Conservation (phyloP, 1,140 invertebrate species). For the Aphaenogaster ashmeadi region DNA sequence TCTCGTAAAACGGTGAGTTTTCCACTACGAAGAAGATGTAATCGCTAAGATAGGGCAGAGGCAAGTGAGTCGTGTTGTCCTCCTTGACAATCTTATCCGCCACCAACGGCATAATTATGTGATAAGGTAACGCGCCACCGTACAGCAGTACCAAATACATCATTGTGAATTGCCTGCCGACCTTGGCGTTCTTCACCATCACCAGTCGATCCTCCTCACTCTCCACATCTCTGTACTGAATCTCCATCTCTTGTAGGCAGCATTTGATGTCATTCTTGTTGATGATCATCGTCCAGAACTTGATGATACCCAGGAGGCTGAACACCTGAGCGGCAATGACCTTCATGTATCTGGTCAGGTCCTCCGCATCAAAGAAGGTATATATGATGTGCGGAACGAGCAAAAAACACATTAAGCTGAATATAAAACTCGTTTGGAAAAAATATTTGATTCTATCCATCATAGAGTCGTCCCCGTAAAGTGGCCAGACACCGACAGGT, state of each 20-base stretch:
- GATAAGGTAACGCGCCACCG: conserved; percentile 82
- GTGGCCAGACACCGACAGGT: conserved; percentile 81
- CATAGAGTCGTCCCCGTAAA: conserved; percentile 73
- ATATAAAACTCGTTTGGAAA: conserved; percentile 75
- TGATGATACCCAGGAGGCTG: conserved; percentile 80
- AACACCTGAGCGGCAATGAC: conserved; percentile 82
- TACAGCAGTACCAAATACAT: conserved; percentile 81
- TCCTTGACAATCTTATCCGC: conserved; percentile 75
- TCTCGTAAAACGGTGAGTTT: conserved; percentile 78
- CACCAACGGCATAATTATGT: conserved; percentile 82
- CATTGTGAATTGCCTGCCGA: conserved; percentile 79
- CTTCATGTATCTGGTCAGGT: conserved; percentile 82
- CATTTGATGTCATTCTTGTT: conserved; percentile 77
- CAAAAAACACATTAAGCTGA: conserved; percentile 80
- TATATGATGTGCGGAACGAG: conserved; percentile 79
- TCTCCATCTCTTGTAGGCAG: conserved; percentile 79
- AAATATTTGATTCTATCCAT: conserved; percentile 63
- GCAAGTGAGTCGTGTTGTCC: conserved; percentile 80
- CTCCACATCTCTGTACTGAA: conserved; percentile 76
- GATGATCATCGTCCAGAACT: conserved; percentile 82
- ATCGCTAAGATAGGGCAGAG: conserved; percentile 81
- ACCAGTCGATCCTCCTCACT: conserved; percentile 75
- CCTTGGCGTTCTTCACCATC: conserved; percentile 81
- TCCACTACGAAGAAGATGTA: conserved; percentile 82
- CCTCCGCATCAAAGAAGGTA: conserved; percentile 81